Conservation (phyloP, 2,888 invertebrate genomes). For the Lutraria lutraria region DNA sequence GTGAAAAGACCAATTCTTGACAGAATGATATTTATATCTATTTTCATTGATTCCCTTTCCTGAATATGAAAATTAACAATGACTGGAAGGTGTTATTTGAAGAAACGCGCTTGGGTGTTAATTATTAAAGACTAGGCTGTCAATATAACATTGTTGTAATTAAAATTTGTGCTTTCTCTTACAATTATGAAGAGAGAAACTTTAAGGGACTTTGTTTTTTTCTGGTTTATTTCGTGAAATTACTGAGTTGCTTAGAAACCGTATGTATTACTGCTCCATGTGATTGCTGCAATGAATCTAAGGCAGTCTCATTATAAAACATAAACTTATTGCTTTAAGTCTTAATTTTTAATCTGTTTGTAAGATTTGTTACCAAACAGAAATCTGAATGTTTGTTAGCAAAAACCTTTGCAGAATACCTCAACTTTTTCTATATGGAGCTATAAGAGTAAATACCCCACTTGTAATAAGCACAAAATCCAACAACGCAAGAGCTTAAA, state of each 20-base stretch:
- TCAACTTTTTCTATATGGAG: background rate
- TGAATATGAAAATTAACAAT: conserved; percentile 49
- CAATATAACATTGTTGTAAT: conserved; percentile 36
- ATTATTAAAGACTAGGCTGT: conserved; percentile 54
- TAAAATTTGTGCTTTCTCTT: conserved; percentile 40
- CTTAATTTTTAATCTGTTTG: conserved; percentile 9
- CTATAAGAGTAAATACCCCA: background rate
- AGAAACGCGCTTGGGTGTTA: conserved; percentile 39
- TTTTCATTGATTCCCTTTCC: conserved; percentile 52
- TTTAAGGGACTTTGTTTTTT: conserved; percentile 18
- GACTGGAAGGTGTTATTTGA: conserved; percentile 41
- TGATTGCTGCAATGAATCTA: conserved; percentile 11
- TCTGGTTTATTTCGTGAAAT: conserved; percentile 27
- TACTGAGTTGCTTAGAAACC: conserved; percentile 21
- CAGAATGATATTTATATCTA: conserved; percentile 54
- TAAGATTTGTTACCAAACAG: background rate
- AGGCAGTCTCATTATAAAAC: background rate
- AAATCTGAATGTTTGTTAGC: background rate
- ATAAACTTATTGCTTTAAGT: conserved; percentile 23
- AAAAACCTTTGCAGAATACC: background rate
- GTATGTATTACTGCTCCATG: background rate
- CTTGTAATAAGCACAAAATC: background rate
- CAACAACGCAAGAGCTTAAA: background rate
- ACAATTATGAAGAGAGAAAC: conserved; percentile 35
- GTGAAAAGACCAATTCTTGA: conserved; percentile 38